phyloP scores from a whole-genome alignment of 2,113 vertebrate genomes.

The cat (Felis catus) region F.catus_Fca126_mat1.0 CM031418.1:57693001-57693500 shows the following conservation, averaged over 20 bases:
- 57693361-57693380: slow-evolving; percentile 42
- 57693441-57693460: slow-evolving; percentile 42
- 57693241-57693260: slow-evolving; percentile 70
- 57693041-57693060: slow-evolving; percentile 78
- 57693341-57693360: slow-evolving; percentile 61
- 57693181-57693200: slow-evolving; percentile 75
- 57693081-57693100: slow-evolving; percentile 81
- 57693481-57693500: slow-evolving; percentile 42
- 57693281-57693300: slow-evolving; percentile 63
- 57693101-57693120: slow-evolving; percentile 81
- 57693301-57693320: slow-evolving; percentile 59
- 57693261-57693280: slow-evolving; percentile 77
- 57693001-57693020: background rate
- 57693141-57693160: slow-evolving; percentile 77
- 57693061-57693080: slow-evolving; percentile 68
- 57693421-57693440: slow-evolving; percentile 56
- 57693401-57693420: slow-evolving; percentile 68
- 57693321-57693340: slow-evolving; percentile 52
- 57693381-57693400: slow-evolving; percentile 16
- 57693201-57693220: slow-evolving; percentile 78
- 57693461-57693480: slow-evolving; percentile 53
- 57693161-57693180: slow-evolving; percentile 76
- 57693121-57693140: slow-evolving; percentile 81
- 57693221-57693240: slow-evolving; percentile 68
- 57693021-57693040: slow-evolving; percentile 57